phyloP scores from a whole-genome alignment of 2,113 vertebrate genomes.

The Nyctereutes procyonoides region DNA sequence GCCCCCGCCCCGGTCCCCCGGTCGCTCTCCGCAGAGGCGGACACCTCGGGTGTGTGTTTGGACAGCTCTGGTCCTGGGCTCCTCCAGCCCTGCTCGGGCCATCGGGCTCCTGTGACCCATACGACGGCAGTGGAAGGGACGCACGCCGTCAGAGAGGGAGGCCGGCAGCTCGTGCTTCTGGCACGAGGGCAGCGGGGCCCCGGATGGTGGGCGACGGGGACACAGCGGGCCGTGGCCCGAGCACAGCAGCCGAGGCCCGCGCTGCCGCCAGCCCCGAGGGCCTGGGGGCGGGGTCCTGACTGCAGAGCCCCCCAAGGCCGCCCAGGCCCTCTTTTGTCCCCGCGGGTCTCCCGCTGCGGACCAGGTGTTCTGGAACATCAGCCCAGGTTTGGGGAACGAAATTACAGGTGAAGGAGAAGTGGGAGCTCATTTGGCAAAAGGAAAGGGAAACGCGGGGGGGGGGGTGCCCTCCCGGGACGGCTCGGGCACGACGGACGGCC shows the following conservation, averaged over 20 bases:
- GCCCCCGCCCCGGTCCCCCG: background rate
- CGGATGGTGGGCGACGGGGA: background rate
- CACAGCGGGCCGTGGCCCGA: no score
- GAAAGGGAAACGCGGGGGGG: background rate
- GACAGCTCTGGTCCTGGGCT: background rate
- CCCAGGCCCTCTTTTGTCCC: background rate
- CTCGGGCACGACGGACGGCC: conserved; percentile 40
- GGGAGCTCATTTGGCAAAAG: background rate
- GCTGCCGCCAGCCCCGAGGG: background rate
- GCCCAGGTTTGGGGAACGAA: background rate
- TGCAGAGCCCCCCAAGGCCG: background rate
- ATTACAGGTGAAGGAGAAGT: background rate
- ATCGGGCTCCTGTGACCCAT: background rate
- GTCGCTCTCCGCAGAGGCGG: background rate
- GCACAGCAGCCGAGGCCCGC: no score
- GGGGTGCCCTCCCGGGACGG: background rate
- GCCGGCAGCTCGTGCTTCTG: background rate
- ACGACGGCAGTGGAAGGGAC: background rate
- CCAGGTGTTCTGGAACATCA: background rate
- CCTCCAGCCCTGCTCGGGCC: background rate
- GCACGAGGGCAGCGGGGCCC: background rate
- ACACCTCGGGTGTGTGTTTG: background rate
- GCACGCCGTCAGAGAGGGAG: background rate
- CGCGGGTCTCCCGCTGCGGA: background rate
- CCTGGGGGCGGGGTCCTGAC: background rate